Conservation (phyloP, 2,797 vertebrate species). For the Danio albolineatus region DNA sequence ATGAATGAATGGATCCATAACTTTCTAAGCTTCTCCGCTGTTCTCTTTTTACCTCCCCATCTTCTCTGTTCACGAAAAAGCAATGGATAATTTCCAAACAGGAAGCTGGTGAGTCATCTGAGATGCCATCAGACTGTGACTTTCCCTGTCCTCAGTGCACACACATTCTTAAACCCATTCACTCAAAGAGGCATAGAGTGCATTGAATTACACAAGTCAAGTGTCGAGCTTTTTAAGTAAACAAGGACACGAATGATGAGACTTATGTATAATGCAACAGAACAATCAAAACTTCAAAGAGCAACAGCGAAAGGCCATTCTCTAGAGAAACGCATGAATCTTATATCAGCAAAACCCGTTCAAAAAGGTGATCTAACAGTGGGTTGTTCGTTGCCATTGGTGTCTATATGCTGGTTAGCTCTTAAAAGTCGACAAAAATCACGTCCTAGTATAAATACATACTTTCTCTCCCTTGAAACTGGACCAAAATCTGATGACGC, state of each 20-base stretch:
- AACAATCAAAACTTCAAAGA: conserved; percentile 29
- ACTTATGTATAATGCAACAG: conserved; percentile 12
- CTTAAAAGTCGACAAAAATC: not conserved
- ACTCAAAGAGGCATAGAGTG: not conserved
- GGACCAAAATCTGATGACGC: not conserved
- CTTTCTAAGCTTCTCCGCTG: conserved; percentile 3
- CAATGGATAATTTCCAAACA: conserved; percentile 7
- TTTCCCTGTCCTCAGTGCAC: conserved; percentile 8
- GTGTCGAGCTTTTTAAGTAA: conserved; percentile 63
- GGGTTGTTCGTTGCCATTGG: not conserved
- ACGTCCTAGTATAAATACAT: not conserved
- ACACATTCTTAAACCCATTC: conserved; percentile 32
- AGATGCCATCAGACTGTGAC: conserved; percentile 21
- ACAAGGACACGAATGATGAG: conserved; percentile 2
- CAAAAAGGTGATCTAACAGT: conserved; percentile 3
- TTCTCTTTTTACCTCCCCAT: not conserved
- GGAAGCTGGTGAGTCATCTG: conserved; percentile 32
- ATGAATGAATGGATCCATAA: too few relatives aligned
- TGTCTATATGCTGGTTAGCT: not conserved
- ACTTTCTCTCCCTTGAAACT: not conserved
- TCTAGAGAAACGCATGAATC: not conserved
- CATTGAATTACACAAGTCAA: conserved; percentile 65
- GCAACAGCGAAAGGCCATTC: not conserved
- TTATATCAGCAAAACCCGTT: not conserved
- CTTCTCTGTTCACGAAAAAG: not conserved